Conservation (phyloP, 1,140 invertebrate genomes). For the Drosophila ercepeae region DNA sequence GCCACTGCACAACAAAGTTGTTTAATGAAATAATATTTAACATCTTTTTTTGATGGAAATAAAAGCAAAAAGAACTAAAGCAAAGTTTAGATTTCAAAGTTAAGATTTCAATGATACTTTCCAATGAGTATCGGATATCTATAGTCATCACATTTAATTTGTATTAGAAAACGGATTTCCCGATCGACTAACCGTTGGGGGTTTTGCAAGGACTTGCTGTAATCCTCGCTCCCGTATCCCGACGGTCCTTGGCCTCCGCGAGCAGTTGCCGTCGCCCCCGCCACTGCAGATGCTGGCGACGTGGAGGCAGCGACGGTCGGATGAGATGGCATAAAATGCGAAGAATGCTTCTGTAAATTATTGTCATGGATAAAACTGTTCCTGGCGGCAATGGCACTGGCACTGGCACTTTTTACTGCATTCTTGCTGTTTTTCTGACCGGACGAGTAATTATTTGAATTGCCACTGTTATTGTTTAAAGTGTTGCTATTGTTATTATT, state of each 20-base stretch:
- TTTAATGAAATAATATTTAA: no score
- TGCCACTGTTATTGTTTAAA: constrained; percentile 31
- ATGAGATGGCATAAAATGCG: constrained; percentile 17
- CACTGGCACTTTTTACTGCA: constrained; percentile 52
- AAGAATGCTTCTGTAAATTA: constrained; percentile 57
- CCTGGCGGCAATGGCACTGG: constrained; percentile 13
- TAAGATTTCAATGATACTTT: no score
- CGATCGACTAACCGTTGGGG: constrained; percentile 57
- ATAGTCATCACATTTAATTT: background rate
- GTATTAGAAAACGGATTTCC: background rate
- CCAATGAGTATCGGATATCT: no score
- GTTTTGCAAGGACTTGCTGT: constrained; percentile 54
- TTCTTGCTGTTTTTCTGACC: constrained; percentile 33
- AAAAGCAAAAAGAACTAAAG: no score
- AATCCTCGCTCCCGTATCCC: constrained; percentile 56
- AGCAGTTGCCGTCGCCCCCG: constrained; percentile 25
- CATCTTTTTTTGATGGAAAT: background rate
- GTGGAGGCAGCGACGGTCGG: constrained; percentile 3
- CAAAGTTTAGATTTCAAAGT: no score
- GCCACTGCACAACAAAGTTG: background rate
- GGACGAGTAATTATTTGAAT: constrained; percentile 20
- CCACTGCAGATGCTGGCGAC: constrained; percentile 12
- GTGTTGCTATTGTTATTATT: constrained; percentile 56
- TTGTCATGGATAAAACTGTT: constrained; percentile 48
- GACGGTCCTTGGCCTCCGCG: constrained; percentile 34